phyloP scores from a whole-genome alignment of 2,888 invertebrate genomes.

The Sturmia bella region DNA sequence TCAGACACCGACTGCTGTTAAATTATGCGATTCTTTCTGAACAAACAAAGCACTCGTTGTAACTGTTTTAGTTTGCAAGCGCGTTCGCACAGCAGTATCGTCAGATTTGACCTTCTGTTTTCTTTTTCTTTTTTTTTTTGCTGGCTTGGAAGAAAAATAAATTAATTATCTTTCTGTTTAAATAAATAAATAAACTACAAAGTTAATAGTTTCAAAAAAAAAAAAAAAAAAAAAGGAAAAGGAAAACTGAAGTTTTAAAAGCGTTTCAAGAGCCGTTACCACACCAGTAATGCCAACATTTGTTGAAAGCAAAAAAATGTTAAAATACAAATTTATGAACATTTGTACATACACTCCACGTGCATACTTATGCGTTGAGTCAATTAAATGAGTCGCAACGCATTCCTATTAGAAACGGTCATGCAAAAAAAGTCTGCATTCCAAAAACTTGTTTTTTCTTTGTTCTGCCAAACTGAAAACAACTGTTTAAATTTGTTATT shows the following conservation, averaged over 20 bases:
- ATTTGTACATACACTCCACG: not conserved
- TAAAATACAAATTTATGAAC: too few relatives aligned
- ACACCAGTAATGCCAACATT: too few relatives aligned
- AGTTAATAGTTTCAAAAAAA: too few relatives aligned
- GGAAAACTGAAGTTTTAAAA: not conserved
- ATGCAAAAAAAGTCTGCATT: not conserved
- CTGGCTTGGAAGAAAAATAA: not conserved
- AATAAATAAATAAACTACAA: not conserved
- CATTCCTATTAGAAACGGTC: not conserved
- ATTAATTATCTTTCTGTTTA: constrained; percentile 34
- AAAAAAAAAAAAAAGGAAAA: too few relatives aligned
- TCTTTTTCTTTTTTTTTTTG: too few relatives aligned
- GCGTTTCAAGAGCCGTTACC: too few relatives aligned
- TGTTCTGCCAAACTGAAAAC: not conserved
- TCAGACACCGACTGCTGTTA: constrained; percentile 41
- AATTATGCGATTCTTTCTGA: constrained; percentile 3
- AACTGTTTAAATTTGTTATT: constrained; percentile 6
- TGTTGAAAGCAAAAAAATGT: too few relatives aligned
- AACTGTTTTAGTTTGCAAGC: constrained; percentile 34
- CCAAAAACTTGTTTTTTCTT: not conserved
- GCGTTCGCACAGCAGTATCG: constrained; percentile 42
- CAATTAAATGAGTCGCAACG: not conserved
- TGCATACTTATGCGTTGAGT: not conserved
- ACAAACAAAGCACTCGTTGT: not conserved
- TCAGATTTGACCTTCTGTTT: constrained; percentile 59